Conservation (phyloP, 2,888 invertebrate genomes). For the Lithophane ornitopus region DNA sequence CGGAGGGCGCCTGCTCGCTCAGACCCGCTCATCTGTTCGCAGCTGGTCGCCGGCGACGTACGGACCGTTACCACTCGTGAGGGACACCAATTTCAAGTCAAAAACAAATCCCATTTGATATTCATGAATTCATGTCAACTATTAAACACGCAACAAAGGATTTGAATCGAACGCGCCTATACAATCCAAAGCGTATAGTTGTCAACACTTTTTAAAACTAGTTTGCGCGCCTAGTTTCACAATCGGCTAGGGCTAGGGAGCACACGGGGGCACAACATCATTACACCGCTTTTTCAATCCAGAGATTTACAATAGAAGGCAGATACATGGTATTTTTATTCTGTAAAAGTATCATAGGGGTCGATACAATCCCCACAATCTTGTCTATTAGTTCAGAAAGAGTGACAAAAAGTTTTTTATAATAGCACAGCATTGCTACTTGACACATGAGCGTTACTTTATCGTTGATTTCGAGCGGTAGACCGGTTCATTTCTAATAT, state of each 20-base stretch:
- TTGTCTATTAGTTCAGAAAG: slow-evolving; percentile 45
- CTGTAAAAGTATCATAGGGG: slow-evolving; percentile 58
- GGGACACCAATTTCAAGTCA: slow-evolving; percentile 73
- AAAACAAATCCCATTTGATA: slow-evolving; percentile 76
- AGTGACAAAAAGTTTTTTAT: slow-evolving; percentile 55
- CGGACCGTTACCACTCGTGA: slow-evolving; percentile 81
- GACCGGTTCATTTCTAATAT: slow-evolving; percentile 80
- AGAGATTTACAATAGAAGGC: slow-evolving; percentile 64
- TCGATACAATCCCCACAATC: slow-evolving; percentile 39
- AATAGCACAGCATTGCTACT: slow-evolving; percentile 57
- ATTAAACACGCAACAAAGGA: slow-evolving; percentile 68
- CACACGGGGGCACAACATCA: slow-evolving; percentile 61
- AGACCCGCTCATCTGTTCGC: slow-evolving; percentile 81
- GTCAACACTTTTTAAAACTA: slow-evolving; percentile 75
- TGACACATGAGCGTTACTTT: slow-evolving; percentile 68
- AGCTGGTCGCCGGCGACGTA: slow-evolving; percentile 75
- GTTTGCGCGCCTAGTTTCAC: slow-evolving; percentile 73
- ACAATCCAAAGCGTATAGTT: slow-evolving; percentile 63
- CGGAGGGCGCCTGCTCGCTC: slow-evolving; percentile 73
- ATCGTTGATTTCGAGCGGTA: slow-evolving; percentile 66
- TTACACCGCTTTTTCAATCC: slow-evolving; percentile 62
- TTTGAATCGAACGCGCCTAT: slow-evolving; percentile 66
- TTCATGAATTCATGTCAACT: slow-evolving; percentile 69
- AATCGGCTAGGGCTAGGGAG: slow-evolving; percentile 60
- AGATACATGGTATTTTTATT: slow-evolving; percentile 54